Evolutionary conservation across 2,113 vertebrate species (phyloP).

Genomic region (Gymnobelideus leadbeateri): DNA sequence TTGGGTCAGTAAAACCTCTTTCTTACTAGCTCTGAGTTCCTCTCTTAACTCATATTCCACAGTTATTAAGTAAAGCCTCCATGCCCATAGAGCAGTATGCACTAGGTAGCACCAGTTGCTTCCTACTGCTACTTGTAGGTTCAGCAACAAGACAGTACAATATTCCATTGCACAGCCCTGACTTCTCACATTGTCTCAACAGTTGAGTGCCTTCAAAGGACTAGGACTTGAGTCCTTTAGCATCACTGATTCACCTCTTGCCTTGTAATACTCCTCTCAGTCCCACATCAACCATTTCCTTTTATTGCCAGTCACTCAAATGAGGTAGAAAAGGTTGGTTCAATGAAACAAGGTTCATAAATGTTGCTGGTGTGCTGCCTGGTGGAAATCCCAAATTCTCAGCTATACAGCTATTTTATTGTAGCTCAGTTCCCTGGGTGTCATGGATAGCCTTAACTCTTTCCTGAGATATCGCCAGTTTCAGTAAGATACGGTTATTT

Average conservation of each 20-base stretch:
- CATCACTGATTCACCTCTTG: background rate
- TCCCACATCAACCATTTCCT: background rate
- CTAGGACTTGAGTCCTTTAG: background rate
- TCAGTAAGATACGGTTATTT: background rate
- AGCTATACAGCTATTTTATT: background rate
- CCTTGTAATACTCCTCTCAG: background rate
- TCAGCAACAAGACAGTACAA: background rate
- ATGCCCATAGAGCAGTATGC: background rate
- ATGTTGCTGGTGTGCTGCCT: conserved; percentile 1
- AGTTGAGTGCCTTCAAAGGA: background rate
- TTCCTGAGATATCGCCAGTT: background rate
- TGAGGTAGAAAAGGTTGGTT: background rate
- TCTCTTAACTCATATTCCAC: background rate
- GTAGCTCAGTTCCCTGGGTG: background rate
- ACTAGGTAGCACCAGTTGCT: background rate
- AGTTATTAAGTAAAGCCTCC: background rate
- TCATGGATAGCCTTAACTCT: background rate
- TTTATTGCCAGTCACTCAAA: conserved; percentile 5
- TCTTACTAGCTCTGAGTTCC: background rate
- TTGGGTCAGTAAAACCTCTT: background rate
- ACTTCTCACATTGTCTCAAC: background rate
- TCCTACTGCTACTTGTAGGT: background rate
- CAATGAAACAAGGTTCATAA: background rate
- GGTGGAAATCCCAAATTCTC: background rate
- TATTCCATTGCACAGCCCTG: background rate